Base-by-base conservation (phyloP, 1,140 invertebrate species). In the Bicyclus anynana region DNA sequence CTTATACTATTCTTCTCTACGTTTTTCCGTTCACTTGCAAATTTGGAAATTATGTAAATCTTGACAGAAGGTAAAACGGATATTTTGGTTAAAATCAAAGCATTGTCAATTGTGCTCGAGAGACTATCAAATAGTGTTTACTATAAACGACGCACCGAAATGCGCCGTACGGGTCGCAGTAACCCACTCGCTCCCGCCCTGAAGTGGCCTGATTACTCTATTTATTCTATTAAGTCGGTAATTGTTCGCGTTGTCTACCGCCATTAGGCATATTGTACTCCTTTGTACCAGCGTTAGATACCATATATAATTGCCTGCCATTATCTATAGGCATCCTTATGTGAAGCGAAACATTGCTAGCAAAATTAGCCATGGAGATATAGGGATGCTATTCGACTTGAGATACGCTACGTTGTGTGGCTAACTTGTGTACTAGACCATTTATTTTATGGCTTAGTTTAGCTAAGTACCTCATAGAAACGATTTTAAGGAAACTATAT, bases 211-310 rank as follows among this genome's bases (percentile, higher is more conserved):
- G 82, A 87, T 87, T 87, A 87, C 82, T 76, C 82, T 77, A 87
- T 85, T 87, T 87, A 87, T 84, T 87, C 79, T 85, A 85, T 87
- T 85, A 87, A 76, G 70, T 65, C 70, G 62, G 80, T 85, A 80
- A 85, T 87, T 87, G 84, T 85, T 69, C 57, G 59, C 57, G 74
- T 72, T 76, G 74, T 73, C 62, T 72, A 67, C 67, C 52, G 52
- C 77, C 68, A 83, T 86, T 83, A 82, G 74, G 48, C 65, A 65
- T 75, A 83, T 83, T 84, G 80, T 82, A 27, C 29, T 55, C 65
- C 72, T 73, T 72, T 77, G 62, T 65, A 52, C 42, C 12, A 49
- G 52, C 54, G 48, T 55, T 61, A 53, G 56, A 64, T 53, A 55
- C 60, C 47, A 66, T 62, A 60, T 65, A 60, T 61, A 67, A 67